These are phyloP conservation scores for Malacoctenus gilli DNA, from an alignment of 2,797 vertebrate genomes.

Conservation along the genomic window DNA sequence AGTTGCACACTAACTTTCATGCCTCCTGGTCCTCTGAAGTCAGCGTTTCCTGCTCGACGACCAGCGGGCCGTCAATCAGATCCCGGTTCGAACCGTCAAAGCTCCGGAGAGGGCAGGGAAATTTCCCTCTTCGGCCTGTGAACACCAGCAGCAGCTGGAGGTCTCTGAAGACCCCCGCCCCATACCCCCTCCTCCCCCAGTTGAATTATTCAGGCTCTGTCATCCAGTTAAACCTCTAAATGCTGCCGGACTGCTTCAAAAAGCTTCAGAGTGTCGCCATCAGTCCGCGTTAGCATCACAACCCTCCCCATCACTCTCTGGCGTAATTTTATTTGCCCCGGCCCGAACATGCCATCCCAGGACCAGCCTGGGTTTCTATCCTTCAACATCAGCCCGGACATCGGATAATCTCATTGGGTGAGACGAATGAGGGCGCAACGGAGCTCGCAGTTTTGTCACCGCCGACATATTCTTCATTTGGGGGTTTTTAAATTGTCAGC, in stretches of 20 bases:
- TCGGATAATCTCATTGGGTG: constrained; percentile 54
- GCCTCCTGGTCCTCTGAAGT: too few species aligned
- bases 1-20: too few species aligned
- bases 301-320: constrained; percentile 34
- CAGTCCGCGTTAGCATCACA: constrained; percentile 38
- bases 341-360: constrained; percentile 25
- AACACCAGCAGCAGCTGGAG: constrained; percentile 27
- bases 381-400: constrained; percentile 42
- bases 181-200: too few species aligned
- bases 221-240: constrained; percentile 34
- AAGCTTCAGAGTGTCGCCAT: constrained; percentile 56
- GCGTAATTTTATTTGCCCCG: constrained; percentile 50
- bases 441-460: constrained; percentile 28
- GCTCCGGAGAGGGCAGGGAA: constrained; percentile 1
- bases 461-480: constrained; percentile 21
- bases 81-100: too few species aligned
- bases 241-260: constrained; percentile 31
- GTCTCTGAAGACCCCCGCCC: constrained; percentile 13
- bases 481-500: constrained; percentile 9
- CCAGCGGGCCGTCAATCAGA: too few species aligned
- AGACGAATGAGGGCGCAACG: constrained; percentile 27
- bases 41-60: too few species aligned
- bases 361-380: constrained; percentile 20
- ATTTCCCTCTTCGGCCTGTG: not conserved
- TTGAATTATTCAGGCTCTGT: constrained; percentile 50